Evolutionary conservation across 2,888 invertebrate species (phyloP).

Genomic region (Spatulosminthurus flaviceps): DNA sequence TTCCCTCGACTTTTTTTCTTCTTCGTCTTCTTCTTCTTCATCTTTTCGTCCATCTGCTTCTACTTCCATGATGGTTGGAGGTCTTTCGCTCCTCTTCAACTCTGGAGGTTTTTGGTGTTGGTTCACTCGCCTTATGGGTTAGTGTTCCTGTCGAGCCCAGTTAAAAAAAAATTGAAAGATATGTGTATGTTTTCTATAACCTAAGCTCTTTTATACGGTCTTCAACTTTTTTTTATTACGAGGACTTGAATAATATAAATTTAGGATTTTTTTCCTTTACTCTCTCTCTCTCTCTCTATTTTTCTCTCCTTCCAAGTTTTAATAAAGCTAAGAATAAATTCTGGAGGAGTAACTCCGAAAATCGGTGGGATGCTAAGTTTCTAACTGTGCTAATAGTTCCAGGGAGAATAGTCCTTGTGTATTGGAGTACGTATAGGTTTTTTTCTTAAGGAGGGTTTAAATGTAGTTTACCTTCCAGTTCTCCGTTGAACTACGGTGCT

Average conservation of each 20-base stretch:
- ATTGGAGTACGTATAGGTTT: neutral
- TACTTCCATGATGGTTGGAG: no score
- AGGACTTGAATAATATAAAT: no score
- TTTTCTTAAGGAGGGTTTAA: constrained; percentile 30
- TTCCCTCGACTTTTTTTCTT: constrained; percentile 14
- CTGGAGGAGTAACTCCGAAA: neutral
- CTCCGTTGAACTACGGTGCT: constrained; percentile 14
- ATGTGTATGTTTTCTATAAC: no score
- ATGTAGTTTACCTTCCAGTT: constrained; percentile 39
- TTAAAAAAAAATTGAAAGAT: neutral
- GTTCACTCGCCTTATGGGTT: neutral
- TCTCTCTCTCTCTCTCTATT: constrained; percentile 21
- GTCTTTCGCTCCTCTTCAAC: neutral
- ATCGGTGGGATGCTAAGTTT: constrained; percentile 40
- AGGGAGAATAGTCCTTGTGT: neutral
- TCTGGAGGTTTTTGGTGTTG: neutral
- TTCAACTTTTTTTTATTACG: constrained; percentile 1
- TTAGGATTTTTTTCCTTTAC: constrained; percentile 3
- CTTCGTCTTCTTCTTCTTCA: no score
- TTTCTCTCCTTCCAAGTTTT: no score
- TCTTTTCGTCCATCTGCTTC: constrained; percentile 21
- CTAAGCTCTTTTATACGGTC: neutral
- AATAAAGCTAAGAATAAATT: no score
- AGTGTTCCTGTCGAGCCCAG: constrained; percentile 24
- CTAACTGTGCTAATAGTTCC: constrained; percentile 37